A percentile compares a stretch with the other conserved stretches of the same genome.
Evolutionary conservation across 64 coral and sea anemone species (phyloP).

Genomic region (Stichodactyla helianthus): DNA sequence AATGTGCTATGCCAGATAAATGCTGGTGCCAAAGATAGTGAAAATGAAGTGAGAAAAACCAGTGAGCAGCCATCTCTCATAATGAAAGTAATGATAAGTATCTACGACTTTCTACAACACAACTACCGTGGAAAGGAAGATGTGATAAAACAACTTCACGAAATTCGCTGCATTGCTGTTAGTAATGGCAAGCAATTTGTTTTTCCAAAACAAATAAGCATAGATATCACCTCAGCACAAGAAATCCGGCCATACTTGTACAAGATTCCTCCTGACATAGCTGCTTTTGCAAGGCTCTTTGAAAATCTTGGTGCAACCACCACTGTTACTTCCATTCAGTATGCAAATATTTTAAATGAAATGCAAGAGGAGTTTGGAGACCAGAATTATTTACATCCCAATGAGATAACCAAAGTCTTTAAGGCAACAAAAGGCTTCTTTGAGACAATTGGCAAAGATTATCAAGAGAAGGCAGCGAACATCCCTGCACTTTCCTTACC

Average conservation of each 20-base stretch:
- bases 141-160: not conserved
- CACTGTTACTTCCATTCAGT: too few relatives aligned
- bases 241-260: conserved; percentile 46
- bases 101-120: conserved; percentile 31
- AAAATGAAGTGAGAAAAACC: not conserved
- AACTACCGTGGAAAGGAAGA: not conserved
- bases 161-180: conserved; percentile 29
- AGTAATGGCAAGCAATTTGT: conserved; percentile 18
- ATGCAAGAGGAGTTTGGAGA: conserved; percentile 18
- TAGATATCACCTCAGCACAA: conserved; percentile 16
- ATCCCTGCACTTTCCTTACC: not conserved
- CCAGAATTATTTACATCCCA: conserved; percentile 11
- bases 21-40: not conserved
- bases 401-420: not conserved
- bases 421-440: conserved; percentile 21
- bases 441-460: not conserved
- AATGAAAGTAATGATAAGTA: conserved; percentile 11
- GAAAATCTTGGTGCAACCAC: too few relatives aligned
- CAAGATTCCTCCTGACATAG: too few relatives aligned
- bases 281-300: too few relatives aligned
- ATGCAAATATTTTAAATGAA: conserved; percentile 8
- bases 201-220: conserved; percentile 17
- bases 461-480: not conserved
- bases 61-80: not conserved
- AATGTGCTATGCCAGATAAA: not conserved